A percentile compares a stretch with the other conserved stretches of the same genome.
phyloP scores from a whole-genome alignment of 2,113 vertebrate genomes.

The Tupaia tana region DNA sequence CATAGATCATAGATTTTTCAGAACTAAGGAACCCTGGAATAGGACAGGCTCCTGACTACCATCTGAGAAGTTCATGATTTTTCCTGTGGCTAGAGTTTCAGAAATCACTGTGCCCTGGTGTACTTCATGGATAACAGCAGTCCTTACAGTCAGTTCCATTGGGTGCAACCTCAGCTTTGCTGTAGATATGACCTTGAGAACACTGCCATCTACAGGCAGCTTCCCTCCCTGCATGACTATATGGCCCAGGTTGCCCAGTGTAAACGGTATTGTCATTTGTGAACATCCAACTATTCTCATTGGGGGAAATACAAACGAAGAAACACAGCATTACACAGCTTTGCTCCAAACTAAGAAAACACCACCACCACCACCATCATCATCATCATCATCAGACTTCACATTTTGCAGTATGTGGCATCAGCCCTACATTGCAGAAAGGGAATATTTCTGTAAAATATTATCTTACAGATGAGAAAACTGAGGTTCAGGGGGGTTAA shows the following conservation, averaged over 20 bases:
- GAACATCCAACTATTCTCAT: background rate
- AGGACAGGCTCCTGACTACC: background rate
- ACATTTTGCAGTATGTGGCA: background rate
- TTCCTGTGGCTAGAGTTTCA: constrained; percentile 21
- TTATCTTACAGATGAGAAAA: background rate
- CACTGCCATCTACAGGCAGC: background rate
- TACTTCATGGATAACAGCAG: background rate
- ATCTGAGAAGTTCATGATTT: background rate
- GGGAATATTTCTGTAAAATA: background rate
- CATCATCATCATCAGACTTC: background rate
- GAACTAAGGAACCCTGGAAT: background rate
- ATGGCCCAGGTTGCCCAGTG: background rate
- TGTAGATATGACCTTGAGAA: background rate
- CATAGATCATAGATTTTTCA: background rate
- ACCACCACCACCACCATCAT: background rate
- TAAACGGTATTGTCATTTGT: background rate
- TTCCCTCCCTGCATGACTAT: background rate
- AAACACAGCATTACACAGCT: background rate
- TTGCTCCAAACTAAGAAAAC: constrained; percentile 41
- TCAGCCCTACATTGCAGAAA: background rate
- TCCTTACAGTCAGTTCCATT: background rate
- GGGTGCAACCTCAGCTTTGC: background rate
- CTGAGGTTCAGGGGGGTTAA: background rate
- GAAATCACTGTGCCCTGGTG: background rate
- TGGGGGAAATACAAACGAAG: constrained; percentile 31